Conservation (phyloP, 2,113 vertebrate species). For the Mobula birostris region DNA sequence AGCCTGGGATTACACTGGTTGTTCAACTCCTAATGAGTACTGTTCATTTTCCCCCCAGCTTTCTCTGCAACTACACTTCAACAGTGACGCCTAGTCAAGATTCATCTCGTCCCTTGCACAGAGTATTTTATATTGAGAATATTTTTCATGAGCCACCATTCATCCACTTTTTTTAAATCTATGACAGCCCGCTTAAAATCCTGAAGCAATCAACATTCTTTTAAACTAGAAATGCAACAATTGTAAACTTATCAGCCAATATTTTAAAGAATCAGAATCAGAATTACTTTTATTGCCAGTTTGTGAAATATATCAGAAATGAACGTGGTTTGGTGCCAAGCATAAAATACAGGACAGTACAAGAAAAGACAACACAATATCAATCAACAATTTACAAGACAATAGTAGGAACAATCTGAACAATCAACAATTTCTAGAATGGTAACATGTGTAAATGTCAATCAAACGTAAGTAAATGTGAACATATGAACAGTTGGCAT, state of each 20-base stretch:
- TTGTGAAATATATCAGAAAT: no score
- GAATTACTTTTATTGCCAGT: no score
- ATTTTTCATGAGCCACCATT: neutral
- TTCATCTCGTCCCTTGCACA: neutral
- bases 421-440: no score
- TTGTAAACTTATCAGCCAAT: neutral
- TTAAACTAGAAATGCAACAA: neutral
- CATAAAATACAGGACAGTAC: no score
- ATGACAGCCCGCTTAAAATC: neutral
- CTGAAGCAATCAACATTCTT: neutral
- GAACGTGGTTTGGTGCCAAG: no score
- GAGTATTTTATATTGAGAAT: neutral
- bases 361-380: no score
- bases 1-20: neutral
- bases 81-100: neutral
- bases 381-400: no score
- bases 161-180: neutral
- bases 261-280: neutral
- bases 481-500: no score
- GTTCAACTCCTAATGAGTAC: neutral
- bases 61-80: neutral
- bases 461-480: no score
- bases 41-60: neutral
- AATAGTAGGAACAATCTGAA: no score
- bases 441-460: no score